Evolutionary conservation across 2,888 invertebrate species (phyloP).

Genomic region (Horisme vitalbata): DNA sequence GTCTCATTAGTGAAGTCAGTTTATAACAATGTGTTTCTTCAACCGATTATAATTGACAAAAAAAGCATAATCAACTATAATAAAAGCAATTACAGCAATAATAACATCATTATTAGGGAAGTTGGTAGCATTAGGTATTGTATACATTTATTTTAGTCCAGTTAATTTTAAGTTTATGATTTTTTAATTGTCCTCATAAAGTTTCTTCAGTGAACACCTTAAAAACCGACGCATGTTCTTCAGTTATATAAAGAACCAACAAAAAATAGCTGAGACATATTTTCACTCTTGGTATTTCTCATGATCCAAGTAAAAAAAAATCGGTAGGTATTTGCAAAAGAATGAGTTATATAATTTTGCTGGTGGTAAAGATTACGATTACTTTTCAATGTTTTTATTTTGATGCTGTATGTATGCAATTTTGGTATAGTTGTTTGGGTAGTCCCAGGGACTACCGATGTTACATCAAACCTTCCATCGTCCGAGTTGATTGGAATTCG

Average conservation of each 20-base stretch:
- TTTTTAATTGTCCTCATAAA: constrained; percentile 24
- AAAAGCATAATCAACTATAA: constrained; percentile 11
- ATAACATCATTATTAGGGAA: constrained; percentile 12
- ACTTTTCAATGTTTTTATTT: too few species aligned
- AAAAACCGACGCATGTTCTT: constrained; percentile 52
- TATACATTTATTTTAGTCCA: constrained; percentile 29
- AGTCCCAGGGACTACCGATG: neutral
- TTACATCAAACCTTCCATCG: constrained; percentile 69
- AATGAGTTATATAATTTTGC: too few species aligned
- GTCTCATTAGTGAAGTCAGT: constrained; percentile 9
- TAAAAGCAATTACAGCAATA: constrained; percentile 7
- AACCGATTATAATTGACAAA: constrained; percentile 6
- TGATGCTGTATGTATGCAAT: too few species aligned
- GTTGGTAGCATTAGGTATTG: constrained; percentile 21
- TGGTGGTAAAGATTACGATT: too few species aligned
- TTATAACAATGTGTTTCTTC: constrained; percentile 2
- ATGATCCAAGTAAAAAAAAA: too few species aligned
- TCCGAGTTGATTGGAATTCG: constrained; percentile 75
- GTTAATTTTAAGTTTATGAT: constrained; percentile 27
- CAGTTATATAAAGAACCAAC: neutral
- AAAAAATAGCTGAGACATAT: too few species aligned
- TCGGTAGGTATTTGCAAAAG: too few species aligned
- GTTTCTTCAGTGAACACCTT: constrained; percentile 36
- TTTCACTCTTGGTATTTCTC: too few species aligned
- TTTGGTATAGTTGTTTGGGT: too few species aligned